Percentiles rank a stretch among this genome's conserved stretches.
These are phyloP conservation scores for Oithona nana DNA, from an alignment of 2,888 invertebrate species.

Conservation along the genomic window DNA sequence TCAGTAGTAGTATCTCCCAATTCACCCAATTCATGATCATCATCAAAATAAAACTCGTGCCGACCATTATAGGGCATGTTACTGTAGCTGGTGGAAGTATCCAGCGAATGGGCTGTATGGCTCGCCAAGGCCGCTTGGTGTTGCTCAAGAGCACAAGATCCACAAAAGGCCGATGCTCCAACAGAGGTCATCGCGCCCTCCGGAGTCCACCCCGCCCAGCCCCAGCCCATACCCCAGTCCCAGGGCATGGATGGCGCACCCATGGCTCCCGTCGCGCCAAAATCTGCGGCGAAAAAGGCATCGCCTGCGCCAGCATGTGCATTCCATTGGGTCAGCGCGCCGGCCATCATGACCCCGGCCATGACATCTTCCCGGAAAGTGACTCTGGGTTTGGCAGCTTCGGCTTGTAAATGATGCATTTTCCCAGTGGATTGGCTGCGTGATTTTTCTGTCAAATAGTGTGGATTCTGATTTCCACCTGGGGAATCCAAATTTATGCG, in stretches of 20 bases:
- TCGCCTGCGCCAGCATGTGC: neutral
- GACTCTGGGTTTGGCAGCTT: neutral
- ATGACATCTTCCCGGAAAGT: slow-evolving; percentile 19
- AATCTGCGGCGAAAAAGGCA: neutral
- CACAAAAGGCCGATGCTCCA: neutral
- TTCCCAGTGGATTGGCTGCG: slow-evolving; percentile 15
- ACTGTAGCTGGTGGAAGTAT: neutral
- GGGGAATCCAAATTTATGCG: neutral
- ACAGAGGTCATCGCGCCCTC: neutral
- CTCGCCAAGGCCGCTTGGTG: neutral
- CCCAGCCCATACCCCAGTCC: slow-evolving; percentile 53
- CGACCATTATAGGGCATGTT: neutral
- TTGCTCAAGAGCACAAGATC: neutral
- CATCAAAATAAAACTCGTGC: neutral
- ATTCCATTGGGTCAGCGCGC: slow-evolving; percentile 40
- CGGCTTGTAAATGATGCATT: neutral
- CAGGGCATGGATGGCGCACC: slow-evolving; percentile 28
- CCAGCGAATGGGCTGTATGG: neutral
- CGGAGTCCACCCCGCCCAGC: slow-evolving; percentile 16
- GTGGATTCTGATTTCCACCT: neutral
- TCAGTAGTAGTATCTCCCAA: slow-evolving; percentile 9
- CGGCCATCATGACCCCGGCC: slow-evolving; percentile 49
- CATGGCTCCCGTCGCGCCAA: neutral
- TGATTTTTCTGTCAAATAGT: neutral
- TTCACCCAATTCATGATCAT: slow-evolving; percentile 4